These are phyloP conservation scores for Elephas maximus DNA, from an alignment of 2,113 vertebrate genomes.

Conservation along the genomic window DNA sequence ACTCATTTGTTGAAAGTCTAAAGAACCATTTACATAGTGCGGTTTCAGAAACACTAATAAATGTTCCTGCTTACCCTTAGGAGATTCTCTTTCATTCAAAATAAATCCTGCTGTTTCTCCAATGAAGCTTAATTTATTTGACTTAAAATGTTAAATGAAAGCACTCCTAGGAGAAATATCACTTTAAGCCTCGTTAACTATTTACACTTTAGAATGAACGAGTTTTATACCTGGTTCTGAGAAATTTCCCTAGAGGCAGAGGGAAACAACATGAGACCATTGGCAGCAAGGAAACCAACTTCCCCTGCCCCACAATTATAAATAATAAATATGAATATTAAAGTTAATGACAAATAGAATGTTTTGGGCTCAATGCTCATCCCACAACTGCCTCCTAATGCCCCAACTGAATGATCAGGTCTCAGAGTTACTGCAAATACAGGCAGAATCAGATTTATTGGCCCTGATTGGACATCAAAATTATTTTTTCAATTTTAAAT, in stretches of 20 bases:
- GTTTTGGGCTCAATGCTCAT: neutral
- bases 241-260: slow-evolving; percentile 59
- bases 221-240: slow-evolving; percentile 66
- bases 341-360: neutral
- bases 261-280: neutral
- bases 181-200: slow-evolving; percentile 51
- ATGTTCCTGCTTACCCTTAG: neutral
- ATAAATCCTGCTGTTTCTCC: slow-evolving; percentile 48
- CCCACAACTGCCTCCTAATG: neutral
- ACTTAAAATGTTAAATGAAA: slow-evolving; percentile 65
- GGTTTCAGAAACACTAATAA: neutral
- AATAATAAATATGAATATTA: neutral
- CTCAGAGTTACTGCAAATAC: neutral
- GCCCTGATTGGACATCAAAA: neutral
- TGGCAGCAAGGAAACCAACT: neutral
- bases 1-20: neutral
- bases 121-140: slow-evolving; percentile 52
- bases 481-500: slow-evolving; percentile 25
- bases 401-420: neutral
- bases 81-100: slow-evolving; percentile 51
- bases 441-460: neutral
- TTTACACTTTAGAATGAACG: slow-evolving; percentile 66
- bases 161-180: slow-evolving; percentile 64
- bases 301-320: slow-evolving; percentile 8
- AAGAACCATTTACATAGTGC: neutral